Evolutionary conservation across 2,888 invertebrate species (phyloP).

Genomic region (Melieria omissa): DNA sequence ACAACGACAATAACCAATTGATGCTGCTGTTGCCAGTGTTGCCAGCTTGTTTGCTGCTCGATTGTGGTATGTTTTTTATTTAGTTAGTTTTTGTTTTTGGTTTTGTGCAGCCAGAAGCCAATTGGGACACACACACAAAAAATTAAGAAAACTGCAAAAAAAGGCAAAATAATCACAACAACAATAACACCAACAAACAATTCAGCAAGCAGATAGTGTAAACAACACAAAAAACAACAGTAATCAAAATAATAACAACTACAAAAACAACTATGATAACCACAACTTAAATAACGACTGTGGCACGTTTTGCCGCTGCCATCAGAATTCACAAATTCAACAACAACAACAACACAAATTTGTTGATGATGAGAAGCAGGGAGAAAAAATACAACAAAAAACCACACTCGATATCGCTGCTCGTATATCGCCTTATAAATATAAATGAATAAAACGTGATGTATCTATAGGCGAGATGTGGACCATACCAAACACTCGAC

Average conservation of each 20-base stretch:
- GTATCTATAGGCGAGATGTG: conserved; percentile 42
- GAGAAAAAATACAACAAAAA: neutral
- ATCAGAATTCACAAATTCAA: neutral
- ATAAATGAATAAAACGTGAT: conserved; percentile 43
- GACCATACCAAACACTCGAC: conserved; percentile 1
- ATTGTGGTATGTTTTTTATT: no score
- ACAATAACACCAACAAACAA: neutral
- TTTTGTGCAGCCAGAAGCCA: neutral
- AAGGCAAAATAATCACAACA: neutral
- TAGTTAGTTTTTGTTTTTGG: no score
- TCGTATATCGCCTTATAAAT: conserved; percentile 26
- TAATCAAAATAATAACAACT: neutral
- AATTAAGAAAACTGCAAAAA: neutral
- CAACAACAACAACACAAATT: conserved; percentile 6
- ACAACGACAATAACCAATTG: neutral
- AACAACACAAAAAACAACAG: neutral
- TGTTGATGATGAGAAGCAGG: no score
- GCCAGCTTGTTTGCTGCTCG: neutral
- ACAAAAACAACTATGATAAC: neutral
- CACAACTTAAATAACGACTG: conserved; percentile 13
- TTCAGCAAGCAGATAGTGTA: neutral
- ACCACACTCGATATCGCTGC: neutral
- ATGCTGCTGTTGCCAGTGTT: neutral
- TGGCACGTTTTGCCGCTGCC: conserved; percentile 28
- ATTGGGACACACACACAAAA: neutral